These are phyloP conservation scores for Nothoprocta pentlandii DNA, from an alignment of 2,113 vertebrate species.

Conservation along the genomic window DNA sequence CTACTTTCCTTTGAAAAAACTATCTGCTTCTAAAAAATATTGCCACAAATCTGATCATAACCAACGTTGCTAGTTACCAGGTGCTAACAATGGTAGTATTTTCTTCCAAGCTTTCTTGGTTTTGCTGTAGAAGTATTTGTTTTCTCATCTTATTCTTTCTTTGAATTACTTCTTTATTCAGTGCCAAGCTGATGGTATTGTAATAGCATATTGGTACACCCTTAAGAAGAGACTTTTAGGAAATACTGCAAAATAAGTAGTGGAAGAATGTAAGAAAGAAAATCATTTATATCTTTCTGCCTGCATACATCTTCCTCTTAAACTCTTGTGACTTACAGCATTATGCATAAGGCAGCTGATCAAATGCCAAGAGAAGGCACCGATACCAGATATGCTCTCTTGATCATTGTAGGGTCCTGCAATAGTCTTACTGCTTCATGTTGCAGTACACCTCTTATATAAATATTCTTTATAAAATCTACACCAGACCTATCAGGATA, in stretches of 20 bases:
- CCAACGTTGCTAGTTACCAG: not conserved
- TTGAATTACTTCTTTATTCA: not conserved
- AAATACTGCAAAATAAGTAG: not conserved
- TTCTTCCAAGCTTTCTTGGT: conserved; percentile 16
- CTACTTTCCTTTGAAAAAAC: conserved; percentile 12
- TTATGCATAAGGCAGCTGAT: not conserved
- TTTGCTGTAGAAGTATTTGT: not conserved
- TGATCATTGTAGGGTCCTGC: not conserved
- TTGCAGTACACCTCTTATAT: not conserved
- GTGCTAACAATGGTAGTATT: not conserved
- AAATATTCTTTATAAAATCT: not conserved
- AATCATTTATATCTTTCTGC: not conserved
- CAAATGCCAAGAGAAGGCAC: not conserved
- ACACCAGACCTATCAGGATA: not conserved
- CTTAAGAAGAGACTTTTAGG: not conserved
- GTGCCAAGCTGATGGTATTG: not conserved
- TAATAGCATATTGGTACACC: not conserved
- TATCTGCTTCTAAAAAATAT: not conserved
- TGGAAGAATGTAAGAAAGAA: not conserved
- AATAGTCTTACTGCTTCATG: not conserved
- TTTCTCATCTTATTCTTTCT: not conserved
- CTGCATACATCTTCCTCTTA: not conserved
- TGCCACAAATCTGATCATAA: not conserved
- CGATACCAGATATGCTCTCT: not conserved
- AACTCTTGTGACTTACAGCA: not conserved